phyloP scores from a whole-genome alignment of 1,140 invertebrate species.

The Branchinecta lindahli region DNA sequence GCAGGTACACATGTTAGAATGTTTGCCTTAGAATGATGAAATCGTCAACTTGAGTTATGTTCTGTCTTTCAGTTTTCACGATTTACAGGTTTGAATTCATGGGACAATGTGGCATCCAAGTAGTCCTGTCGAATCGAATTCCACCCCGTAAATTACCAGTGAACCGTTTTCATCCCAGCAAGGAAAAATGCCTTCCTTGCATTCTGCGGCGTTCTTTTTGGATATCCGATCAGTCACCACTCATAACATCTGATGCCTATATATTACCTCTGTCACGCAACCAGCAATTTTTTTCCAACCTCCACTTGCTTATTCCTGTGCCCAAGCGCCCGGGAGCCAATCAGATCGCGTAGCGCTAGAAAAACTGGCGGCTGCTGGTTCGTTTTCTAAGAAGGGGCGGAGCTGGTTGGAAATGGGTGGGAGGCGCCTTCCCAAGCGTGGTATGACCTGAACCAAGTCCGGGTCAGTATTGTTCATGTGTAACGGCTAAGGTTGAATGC shows the following conservation, averaged over 20 bases:
- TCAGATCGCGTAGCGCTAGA: neutral
- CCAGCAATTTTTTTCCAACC: neutral
- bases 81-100: too few species aligned
- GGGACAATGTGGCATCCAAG: too few species aligned
- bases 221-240: neutral
- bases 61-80: too few species aligned
- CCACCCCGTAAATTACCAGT: too few species aligned
- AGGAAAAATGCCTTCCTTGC: neutral
- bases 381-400: neutral
- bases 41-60: too few species aligned
- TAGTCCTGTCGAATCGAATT: too few species aligned
- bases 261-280: neutral
- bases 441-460: constrained; percentile 5
- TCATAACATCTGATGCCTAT: neutral
- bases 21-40: too few species aligned
- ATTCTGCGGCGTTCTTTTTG: neutral
- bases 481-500: constrained; percentile 9
- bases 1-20: too few species aligned
- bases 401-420: neutral
- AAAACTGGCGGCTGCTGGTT: too few species aligned
- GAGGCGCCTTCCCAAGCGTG: neutral
- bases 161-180: too few species aligned
- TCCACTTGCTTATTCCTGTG: neutral
- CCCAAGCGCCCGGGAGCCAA: neutral
- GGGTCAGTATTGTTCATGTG: constrained; percentile 7